phyloP scores from a whole-genome alignment of 2,888 invertebrate genomes.

The Onthophagus sagittarius region DNA sequence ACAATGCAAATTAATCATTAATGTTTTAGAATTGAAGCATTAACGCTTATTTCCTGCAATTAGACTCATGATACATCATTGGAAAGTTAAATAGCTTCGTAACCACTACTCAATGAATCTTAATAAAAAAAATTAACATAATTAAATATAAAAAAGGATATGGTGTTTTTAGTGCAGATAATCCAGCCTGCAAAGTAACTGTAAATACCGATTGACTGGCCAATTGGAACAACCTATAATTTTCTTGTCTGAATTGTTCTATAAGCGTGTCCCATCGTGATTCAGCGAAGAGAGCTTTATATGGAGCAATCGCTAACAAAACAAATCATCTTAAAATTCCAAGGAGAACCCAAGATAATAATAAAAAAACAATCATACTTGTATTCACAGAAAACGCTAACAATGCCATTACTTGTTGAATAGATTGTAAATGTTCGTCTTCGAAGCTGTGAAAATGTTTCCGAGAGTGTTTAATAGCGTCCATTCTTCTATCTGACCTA shows the following conservation, averaged over 20 bases:
- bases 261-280: constrained; percentile 81
- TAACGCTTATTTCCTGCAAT: no score
- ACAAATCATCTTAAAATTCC: constrained; percentile 15
- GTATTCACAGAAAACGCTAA: constrained; percentile 88
- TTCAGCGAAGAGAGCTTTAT: constrained; percentile 62
- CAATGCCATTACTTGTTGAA: constrained; percentile 93
- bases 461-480: constrained; percentile 92
- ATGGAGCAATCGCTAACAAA: constrained; percentile 61
- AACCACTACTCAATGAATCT: background rate
- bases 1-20: no score
- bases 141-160: constrained; percentile 52
- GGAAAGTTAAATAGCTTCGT: background rate
- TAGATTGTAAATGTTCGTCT: constrained; percentile 79
- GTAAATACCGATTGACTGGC: constrained; percentile 88
- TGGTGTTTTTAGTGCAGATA: constrained; percentile 94
- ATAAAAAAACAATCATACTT: constrained; percentile 10
- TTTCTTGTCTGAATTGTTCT: constrained; percentile 88
- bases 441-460: constrained; percentile 88
- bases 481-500: constrained; percentile 77
- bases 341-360: background rate
- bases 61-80: no score
- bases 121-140: background rate
- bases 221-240: constrained; percentile 90
- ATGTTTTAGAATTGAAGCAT: no score
- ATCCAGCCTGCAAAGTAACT: constrained; percentile 86